Evolutionary conservation across 2,888 invertebrate species (phyloP).

Genomic region (Heliconius aoede): DNA sequence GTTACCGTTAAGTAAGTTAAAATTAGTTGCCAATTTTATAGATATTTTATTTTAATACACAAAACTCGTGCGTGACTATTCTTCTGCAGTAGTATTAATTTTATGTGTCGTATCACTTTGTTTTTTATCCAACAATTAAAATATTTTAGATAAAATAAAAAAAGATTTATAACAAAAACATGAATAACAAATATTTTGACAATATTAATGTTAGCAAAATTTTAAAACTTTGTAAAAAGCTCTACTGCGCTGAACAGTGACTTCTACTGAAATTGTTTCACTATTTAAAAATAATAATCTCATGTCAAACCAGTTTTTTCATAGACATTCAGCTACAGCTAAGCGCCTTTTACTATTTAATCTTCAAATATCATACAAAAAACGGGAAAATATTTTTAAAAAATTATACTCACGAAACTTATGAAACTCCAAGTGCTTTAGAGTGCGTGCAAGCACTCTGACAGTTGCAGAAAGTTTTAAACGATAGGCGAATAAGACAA

Average conservation of each 20-base stretch:
- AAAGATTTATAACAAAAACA: background rate
- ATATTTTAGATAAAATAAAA: background rate
- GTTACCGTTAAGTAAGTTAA: too few relatives aligned
- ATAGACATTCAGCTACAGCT: background rate
- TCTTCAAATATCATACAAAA: constrained; percentile 9
- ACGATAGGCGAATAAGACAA: constrained; percentile 40
- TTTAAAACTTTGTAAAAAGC: background rate
- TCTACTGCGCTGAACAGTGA: background rate
- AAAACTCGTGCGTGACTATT: too few relatives aligned
- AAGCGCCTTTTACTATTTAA: constrained; percentile 7
- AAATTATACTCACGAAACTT: constrained; percentile 25
- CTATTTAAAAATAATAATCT: constrained; percentile 11
- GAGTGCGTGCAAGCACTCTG: constrained; percentile 28
- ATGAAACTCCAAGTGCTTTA: constrained; percentile 33
- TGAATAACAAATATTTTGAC: background rate
- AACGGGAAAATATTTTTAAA: constrained; percentile 10
- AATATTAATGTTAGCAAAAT: background rate
- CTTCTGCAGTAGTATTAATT: too few relatives aligned
- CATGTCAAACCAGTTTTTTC: constrained; percentile 8
- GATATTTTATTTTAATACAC: too few relatives aligned
- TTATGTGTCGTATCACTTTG: too few relatives aligned
- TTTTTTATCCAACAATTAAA: background rate
- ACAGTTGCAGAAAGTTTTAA: constrained; percentile 33
- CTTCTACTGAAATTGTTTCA: background rate
- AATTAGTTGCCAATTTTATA: too few relatives aligned